These are phyloP conservation scores for Elegia similella DNA, from an alignment of 2,888 invertebrate genomes.

Conservation along the genomic window DNA sequence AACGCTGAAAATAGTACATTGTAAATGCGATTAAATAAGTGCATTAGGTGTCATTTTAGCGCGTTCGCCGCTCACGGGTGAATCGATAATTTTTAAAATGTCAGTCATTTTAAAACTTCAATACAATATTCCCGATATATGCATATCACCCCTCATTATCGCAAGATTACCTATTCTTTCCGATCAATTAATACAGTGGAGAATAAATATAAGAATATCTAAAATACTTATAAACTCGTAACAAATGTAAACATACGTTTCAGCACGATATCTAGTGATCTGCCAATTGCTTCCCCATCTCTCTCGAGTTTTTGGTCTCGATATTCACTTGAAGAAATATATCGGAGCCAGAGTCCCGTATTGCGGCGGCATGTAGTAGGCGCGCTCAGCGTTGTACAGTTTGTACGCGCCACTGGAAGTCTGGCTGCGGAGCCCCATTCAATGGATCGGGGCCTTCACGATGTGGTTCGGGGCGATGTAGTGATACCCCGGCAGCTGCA, in stretches of 20 bases:
- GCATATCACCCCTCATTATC: slow-evolving; percentile 35
- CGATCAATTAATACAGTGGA: slow-evolving; percentile 76
- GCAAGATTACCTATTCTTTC: slow-evolving; percentile 50
- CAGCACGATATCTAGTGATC: slow-evolving; percentile 57
- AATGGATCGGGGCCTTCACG: slow-evolving; percentile 95
- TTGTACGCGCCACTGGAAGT: slow-evolving; percentile 49
- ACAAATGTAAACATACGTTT: slow-evolving; percentile 80
- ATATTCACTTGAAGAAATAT: slow-evolving; percentile 65
- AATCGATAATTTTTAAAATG: slow-evolving; percentile 50
- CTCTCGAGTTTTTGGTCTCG: slow-evolving; percentile 51
- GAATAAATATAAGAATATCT: slow-evolving; percentile 87
- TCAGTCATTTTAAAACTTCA: slow-evolving; percentile 60
- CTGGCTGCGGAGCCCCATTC: slow-evolving; percentile 76
- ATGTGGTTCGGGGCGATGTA: slow-evolving; percentile 96
- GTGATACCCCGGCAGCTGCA: slow-evolving; percentile 95
- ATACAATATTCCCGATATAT: slow-evolving; percentile 38
- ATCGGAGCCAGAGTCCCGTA: slow-evolving; percentile 68
- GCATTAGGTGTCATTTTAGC: slow-evolving; percentile 23
- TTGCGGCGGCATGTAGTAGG: slow-evolving; percentile 50
- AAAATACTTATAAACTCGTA: slow-evolving; percentile 84
- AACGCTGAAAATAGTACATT: slow-evolving; percentile 32
- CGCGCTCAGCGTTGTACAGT: slow-evolving; percentile 42
- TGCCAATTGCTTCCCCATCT: slow-evolving; percentile 60
- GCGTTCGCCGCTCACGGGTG: slow-evolving; percentile 53
- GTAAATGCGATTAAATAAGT: slow-evolving; percentile 16